A percentile compares a stretch with the other conserved stretches of the same genome.
phyloP scores from a whole-genome alignment of 2,797 vertebrate species.

The Limosa lapponica region DNA sequence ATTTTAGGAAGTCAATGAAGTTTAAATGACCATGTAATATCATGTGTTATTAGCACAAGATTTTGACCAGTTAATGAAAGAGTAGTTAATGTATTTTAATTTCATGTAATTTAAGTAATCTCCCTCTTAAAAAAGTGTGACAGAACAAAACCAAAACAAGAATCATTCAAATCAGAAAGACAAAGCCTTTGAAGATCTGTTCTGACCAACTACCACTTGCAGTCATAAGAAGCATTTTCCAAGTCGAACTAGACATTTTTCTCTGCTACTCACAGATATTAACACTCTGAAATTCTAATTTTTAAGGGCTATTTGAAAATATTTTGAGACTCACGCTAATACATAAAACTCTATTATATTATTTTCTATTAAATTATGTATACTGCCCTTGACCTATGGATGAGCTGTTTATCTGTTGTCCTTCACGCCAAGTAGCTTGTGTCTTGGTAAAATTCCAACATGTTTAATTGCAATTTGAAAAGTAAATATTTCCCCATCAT shows the following conservation, averaged over 20 bases:
- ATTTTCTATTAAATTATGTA: neutral
- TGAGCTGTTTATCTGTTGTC: neutral
- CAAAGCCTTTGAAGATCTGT: neutral
- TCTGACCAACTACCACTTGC: neutral
- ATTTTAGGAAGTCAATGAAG: neutral
- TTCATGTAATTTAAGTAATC: neutral
- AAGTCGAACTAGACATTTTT: neutral
- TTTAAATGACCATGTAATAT: neutral
- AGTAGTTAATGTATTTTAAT: neutral
- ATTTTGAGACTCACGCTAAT: neutral
- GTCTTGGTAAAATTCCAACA: neutral
- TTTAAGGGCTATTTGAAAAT: neutral
- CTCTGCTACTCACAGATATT: neutral
- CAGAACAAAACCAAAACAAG: neutral
- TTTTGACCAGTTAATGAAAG: neutral
- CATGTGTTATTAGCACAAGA: fast-evolving
- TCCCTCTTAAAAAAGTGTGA: neutral
- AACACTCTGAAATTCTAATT: neutral
- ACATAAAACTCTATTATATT: neutral
- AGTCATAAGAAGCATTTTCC: neutral
- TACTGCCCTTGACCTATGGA: neutral
- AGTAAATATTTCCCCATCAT: neutral
- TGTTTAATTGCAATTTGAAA: neutral
- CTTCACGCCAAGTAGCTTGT: neutral
- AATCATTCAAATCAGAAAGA: neutral